Conservation (phyloP, 2,888 invertebrate genomes). For the Pseudeuparius sepicola region DNA sequence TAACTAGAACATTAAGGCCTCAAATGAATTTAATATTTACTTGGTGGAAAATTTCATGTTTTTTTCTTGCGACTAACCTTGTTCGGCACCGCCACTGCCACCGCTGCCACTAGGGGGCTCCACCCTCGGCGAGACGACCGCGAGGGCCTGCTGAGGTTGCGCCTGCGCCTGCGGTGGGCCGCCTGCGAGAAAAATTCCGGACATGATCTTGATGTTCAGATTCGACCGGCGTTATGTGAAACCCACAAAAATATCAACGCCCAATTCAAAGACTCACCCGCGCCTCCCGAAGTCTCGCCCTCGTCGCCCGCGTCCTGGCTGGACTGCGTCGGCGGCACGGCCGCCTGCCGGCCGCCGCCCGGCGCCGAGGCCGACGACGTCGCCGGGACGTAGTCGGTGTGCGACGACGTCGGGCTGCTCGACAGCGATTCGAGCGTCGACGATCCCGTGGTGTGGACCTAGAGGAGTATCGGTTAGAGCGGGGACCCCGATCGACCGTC, state of each 20-base stretch:
- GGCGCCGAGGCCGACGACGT: constrained; percentile 57
- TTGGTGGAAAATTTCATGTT: too few relatives aligned
- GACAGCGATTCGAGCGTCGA: constrained; percentile 44
- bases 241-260: too few relatives aligned
- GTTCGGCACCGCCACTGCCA: constrained; percentile 19
- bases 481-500: background rate
- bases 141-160: constrained; percentile 54
- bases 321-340: constrained; percentile 53
- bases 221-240: too few relatives aligned
- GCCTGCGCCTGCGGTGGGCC: constrained; percentile 22
- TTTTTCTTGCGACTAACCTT: constrained; percentile 3
- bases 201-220: too few relatives aligned
- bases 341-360: constrained; percentile 48
- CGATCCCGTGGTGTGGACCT: constrained; percentile 45
- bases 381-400: constrained; percentile 78
- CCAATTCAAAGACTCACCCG: too few relatives aligned
- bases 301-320: constrained; percentile 47
- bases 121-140: constrained; percentile 58
- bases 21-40: too few relatives aligned
- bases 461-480: constrained; percentile 1
- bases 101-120: constrained; percentile 46
- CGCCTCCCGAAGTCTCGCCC: constrained; percentile 29
- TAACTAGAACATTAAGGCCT: too few relatives aligned
- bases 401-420: constrained; percentile 62
- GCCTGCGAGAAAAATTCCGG: too few relatives aligned